Evolutionary conservation across 2,797 vertebrate genomes (phyloP), one percentile per base, ranked within the genome.

Genomic region (Microctenopoma lineatum): DNA sequence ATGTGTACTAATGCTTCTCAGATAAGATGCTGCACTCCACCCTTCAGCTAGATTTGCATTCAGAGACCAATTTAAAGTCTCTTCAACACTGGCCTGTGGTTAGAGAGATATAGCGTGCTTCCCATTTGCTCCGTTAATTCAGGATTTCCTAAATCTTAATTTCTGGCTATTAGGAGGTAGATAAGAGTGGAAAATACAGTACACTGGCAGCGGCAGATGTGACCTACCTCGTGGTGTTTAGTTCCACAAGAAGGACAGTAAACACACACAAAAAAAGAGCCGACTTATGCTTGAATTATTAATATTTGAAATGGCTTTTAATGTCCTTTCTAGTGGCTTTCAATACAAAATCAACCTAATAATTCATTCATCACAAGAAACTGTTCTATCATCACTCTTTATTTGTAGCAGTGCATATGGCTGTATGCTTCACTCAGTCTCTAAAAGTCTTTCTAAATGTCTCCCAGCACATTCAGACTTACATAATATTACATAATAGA

Each of bases 1-100:
- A 84, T 87, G 79, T 83, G 67, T 64, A 59, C 73, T 82, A 84
- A 86, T 85, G 68, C 58, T 81, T 66, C 66, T 66, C 56, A 77
- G 85, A 87, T 77, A 82, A 89, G 70, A 87, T 77, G 75, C 78
- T 61, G 64, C 64, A 56, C 73, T 87, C 59, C 56, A 77, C 53
- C 83, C 77, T 67, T 75, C 59, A 83, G 84, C 81, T 60, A 78
- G 50, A 78, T 82, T 77, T 50, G 13, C 64, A 77, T 85, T 78
- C 64, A 74, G 63, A 64, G 55, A 70, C 70, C 81, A 80, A 80
- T 76, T 75, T 72, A 38, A 77, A 75, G 75, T 75, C 56, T 78
- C 59, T 66, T 78, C 70, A 72, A 72, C 68, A 66, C 36, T 63
- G 48, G 51, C 71, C 73, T 48, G 56, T 80, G 77, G 59, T 74